Conservation (phyloP, 2,888 invertebrate genomes). For the Muscina levida region DNA sequence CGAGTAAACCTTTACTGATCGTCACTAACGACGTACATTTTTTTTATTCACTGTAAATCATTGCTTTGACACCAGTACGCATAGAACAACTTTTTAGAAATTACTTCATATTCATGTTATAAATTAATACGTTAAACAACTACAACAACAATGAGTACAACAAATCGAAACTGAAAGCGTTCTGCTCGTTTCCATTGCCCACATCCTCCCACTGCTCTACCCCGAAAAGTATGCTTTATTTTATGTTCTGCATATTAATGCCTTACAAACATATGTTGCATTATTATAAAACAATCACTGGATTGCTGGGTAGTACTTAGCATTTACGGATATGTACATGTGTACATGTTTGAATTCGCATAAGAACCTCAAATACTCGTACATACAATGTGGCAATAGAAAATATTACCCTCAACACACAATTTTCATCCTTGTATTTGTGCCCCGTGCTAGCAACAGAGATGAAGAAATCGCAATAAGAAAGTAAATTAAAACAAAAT, state of each 20-base stretch:
- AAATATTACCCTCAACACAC: conserved; percentile 36
- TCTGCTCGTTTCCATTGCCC: too few species aligned
- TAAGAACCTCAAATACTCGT: background rate
- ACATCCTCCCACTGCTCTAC: too few species aligned
- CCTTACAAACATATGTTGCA: conserved; percentile 38
- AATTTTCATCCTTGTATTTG: conserved; percentile 7
- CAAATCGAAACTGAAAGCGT: too few species aligned
- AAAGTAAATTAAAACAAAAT: conserved; percentile 47
- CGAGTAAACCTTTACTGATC: too few species aligned
- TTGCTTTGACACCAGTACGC: too few species aligned
- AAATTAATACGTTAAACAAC: too few species aligned
- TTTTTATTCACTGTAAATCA: too few species aligned
- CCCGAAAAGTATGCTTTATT: conserved; percentile 34
- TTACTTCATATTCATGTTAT: too few species aligned
- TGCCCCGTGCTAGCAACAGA: background rate
- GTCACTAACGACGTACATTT: too few species aligned
- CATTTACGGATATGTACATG: background rate
- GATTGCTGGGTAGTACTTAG: conserved; percentile 31
- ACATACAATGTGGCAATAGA: background rate
- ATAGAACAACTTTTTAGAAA: too few species aligned
- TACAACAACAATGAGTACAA: too few species aligned
- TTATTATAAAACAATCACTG: conserved; percentile 32
- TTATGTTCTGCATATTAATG: conserved; percentile 38
- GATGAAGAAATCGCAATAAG: conserved; percentile 25
- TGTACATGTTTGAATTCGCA: background rate